phyloP scores from a whole-genome alignment of 2,113 vertebrate species.

The Rhabdomys dilectus region DNA sequence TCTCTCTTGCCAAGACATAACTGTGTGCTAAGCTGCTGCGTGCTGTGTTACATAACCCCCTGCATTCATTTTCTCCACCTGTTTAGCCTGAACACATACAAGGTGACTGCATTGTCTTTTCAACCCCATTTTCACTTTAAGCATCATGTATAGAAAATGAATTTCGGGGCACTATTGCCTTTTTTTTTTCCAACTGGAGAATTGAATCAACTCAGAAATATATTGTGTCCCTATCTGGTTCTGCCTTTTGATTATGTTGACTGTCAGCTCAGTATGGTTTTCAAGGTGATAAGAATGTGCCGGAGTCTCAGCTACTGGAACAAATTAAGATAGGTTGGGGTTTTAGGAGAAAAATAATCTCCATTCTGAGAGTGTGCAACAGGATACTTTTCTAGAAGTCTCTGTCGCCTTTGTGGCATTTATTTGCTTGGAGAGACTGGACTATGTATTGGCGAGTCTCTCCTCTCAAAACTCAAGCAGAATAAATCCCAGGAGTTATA shows the following conservation, averaged over 20 bases:
- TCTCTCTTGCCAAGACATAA: slow-evolving; percentile 40
- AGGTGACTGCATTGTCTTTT: slow-evolving; percentile 74
- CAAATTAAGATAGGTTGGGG: slow-evolving; percentile 47
- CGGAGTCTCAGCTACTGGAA: slow-evolving; percentile 3
- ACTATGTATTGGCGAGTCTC: background rate
- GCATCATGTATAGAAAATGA: slow-evolving; percentile 4
- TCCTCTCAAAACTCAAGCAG: background rate
- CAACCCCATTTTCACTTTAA: slow-evolving; percentile 12
- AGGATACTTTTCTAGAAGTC: slow-evolving; percentile 3
- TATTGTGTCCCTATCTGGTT: slow-evolving; percentile 38
- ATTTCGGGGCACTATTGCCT: slow-evolving; percentile 5
- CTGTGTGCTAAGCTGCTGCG: slow-evolving; percentile 63
- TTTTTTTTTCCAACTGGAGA: slow-evolving; percentile 7
- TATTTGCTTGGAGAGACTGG: background rate
- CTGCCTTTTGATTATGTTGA: slow-evolving; percentile 23
- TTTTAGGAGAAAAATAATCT: slow-evolving; percentile 20
- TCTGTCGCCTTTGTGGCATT: background rate
- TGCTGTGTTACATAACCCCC: slow-evolving; percentile 64
- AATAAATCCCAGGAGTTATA: background rate
- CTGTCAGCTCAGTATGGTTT: slow-evolving; percentile 36
- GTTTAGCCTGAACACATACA: slow-evolving; percentile 56
- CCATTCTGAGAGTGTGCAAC: background rate
- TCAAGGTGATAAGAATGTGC: slow-evolving; percentile 64
- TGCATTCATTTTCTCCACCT: slow-evolving; percentile 64
- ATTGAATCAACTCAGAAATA: slow-evolving; percentile 38